phyloP scores from a whole-genome alignment of 2,113 vertebrate genomes.

The Rhineura floridana region DNA sequence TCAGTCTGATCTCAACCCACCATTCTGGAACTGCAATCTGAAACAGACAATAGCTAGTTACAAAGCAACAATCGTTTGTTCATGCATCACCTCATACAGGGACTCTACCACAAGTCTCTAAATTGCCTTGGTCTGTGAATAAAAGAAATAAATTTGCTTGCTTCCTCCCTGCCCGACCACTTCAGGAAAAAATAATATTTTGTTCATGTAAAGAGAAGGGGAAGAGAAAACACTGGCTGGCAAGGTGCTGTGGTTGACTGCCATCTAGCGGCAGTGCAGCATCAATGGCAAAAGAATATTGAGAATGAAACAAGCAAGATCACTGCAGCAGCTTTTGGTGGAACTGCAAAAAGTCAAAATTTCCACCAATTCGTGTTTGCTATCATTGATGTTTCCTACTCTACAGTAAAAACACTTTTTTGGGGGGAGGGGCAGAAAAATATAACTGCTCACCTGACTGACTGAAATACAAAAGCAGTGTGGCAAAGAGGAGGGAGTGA shows the following conservation, averaged over 20 bases:
- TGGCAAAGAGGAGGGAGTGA: not conserved
- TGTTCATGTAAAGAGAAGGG: not conserved
- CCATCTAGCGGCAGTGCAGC: conserved; percentile 62
- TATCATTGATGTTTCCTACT: conserved; percentile 35
- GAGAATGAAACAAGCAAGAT: not conserved
- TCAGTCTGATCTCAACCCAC: not conserved
- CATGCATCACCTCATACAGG: not conserved
- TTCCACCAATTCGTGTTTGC: conserved; percentile 41
- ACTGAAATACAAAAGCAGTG: conserved; percentile 39
- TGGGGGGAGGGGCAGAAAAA: conserved; percentile 3
- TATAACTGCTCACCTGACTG: conserved; percentile 16
- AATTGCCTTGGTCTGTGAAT: accelerated
- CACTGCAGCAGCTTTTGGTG: conserved; percentile 9
- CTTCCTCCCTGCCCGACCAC: not conserved
- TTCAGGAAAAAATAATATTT: not conserved
- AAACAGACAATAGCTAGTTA: not conserved
- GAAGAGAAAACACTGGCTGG: not conserved
- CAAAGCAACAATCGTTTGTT: not conserved
- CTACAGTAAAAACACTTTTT: not conserved
- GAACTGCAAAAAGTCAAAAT: conserved; percentile 35
- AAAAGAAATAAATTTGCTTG: not conserved
- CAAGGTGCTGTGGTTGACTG: not conserved
- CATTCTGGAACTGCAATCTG: not conserved
- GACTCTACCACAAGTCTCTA: too few relatives aligned
- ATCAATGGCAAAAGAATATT: conserved; percentile 13